phyloP scores from a whole-genome alignment of 1,140 invertebrate species.

The Hycleus cichorii region DNA sequence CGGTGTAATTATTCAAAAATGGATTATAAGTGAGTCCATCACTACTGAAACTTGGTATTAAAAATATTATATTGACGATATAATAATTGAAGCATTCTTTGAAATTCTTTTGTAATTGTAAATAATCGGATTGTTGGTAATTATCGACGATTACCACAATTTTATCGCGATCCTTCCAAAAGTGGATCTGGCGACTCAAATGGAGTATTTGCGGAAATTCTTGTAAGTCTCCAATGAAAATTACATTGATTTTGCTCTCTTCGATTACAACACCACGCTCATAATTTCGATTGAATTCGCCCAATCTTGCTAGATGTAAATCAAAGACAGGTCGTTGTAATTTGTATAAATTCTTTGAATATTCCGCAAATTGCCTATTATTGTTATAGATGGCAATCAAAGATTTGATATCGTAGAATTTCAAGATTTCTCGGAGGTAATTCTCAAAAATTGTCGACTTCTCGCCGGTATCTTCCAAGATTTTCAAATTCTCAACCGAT shows the following conservation, averaged over 20 bases:
- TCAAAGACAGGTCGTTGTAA: too few species aligned
- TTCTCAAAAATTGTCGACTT: too few species aligned
- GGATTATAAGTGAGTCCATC: constrained; percentile 1
- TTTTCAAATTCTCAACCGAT: too few species aligned
- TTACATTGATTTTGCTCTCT: constrained; percentile 3
- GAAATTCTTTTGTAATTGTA: neutral
- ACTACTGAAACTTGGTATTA: neutral
- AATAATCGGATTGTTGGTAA: neutral
- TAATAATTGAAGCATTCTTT: neutral
- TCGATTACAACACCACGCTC: neutral
- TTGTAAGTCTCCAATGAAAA: neutral
- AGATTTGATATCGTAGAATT: too few species aligned
- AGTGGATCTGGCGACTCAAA: neutral
- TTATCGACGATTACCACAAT: neutral
- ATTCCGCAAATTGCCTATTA: too few species aligned
- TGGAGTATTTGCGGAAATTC: neutral
- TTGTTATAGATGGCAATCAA: too few species aligned
- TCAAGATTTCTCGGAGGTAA: too few species aligned
- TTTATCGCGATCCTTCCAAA: constrained; percentile 3
- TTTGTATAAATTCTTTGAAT: too few species aligned
- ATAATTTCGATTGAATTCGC: neutral
- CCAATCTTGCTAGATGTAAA: too few species aligned
- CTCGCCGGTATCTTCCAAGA: too few species aligned
- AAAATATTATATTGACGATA: constrained; percentile 1
- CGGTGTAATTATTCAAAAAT: neutral